Evolutionary conservation across 2,113 vertebrate genomes (phyloP), one percentile per base, ranked within the genome.

Genomic region (Dolichallabes microphthalmus): DNA sequence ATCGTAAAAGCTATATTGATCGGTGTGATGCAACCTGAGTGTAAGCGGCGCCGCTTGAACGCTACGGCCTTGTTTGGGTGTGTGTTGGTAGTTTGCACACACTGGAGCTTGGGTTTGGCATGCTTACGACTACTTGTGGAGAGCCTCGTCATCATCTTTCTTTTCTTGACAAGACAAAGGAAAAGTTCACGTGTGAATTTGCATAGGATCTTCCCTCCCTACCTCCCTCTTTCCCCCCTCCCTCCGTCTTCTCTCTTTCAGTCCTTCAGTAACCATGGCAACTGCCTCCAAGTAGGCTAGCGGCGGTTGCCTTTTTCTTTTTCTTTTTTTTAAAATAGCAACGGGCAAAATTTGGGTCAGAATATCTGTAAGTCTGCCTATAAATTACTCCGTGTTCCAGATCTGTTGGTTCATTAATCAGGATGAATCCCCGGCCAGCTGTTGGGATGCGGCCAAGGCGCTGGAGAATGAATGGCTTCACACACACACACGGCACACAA

Each of bases 231-330:
- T 27, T 32, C n/a, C 86, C 85, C 20, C 14, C 74, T 76, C 25
- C 85, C 83, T 32, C 71, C 61, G 89, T 89, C 91, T 92, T 92
- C 84, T 45, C 35, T 45, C 74, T 35, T 5, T 79, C 76, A 78
- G 55, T 58, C 45, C 32, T 32, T 52, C 88, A 87, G 95, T 95
- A 89, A 89, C 93, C 93, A 95, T 95, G 94, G 94, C 91, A 95
- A 95, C 95, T 92, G 91, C 90, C 87, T 93, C 93, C 93, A 95
- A 94, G 94, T 94, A 94, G 94, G 92, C 93, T 94, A 93, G 53
- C 91, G 88, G 91, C 92, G 58, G 92, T 90, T 90, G 91, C 89
- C 69, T 86, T 50, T 63, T 15, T 19, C 22, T 20, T 35, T 35
- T 60, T 57, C 25, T 79, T 57, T 30, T 58, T 63, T 66, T 81